Evolutionary conservation across 2,797 vertebrate genomes (phyloP), one percentile per base, ranked within the genome.

Genomic region (Neosilurus hyrtlii): DNA sequence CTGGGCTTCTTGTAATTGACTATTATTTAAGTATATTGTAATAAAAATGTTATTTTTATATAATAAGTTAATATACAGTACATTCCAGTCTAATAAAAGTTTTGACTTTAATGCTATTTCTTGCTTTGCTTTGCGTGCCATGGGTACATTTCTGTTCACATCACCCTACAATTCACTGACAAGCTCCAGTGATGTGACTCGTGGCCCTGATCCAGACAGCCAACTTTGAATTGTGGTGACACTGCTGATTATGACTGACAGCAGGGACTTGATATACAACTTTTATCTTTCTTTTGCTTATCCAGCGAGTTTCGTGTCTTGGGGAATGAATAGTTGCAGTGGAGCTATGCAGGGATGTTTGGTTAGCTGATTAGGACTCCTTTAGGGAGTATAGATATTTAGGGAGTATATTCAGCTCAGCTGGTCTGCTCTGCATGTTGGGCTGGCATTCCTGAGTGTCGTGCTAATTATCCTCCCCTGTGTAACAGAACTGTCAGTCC

Each of bases 361-460:
- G 88, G 79, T 90, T 93, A 90, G 89, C 87, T 93, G 92, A 93
- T 94, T 92, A 91, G 89, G 24, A 76, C 51, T 74, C 90, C 91
- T 88, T 86, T 8, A 57, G 86, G 87, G 77, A 65, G 80, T 61
- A 37, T 59, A 49, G 59, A 77, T 63, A 65, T 78, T 65, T 30
- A 43, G 67, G 57, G 67, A 82, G 80, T 83, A 20, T 52, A 3
- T 82, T 85, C 79, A 57, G 61, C 71, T 81, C 77, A 37, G 62
- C 43, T 82, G 35, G 63, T 7, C 82, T 79, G 78, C 49, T 79
- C 84, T 72, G 66, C 71, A 79, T 54, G 54, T 73, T 76, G 57
- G 80, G 80, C 65, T 84, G 80, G 79, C 79, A 57, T 68, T 67
- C 54, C 82, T 82, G 75, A 30, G 52, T 24, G 81, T 86, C 49